Base-by-base conservation (phyloP, 2,797 vertebrate genomes). In the Petrocephalus sullivani region DNA sequence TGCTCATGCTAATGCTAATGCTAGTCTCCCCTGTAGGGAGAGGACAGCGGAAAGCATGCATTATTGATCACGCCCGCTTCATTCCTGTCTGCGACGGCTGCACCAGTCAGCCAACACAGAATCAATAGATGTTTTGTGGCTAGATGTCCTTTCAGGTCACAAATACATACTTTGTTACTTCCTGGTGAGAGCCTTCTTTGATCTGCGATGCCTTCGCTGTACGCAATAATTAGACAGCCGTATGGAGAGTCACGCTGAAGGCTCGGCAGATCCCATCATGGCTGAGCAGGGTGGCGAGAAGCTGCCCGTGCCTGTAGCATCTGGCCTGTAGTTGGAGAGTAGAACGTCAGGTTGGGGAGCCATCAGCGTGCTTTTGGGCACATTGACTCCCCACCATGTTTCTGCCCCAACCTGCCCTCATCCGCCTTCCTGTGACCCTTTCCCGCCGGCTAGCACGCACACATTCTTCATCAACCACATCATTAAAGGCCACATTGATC, bases 81-180 rank as follows among this genome's bases (percentile, higher is more conserved):
- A 54, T 46, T 51, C n/a, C 46, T 3, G 1, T 67, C 64, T 23
- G 3, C 1, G 21, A 12, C 14, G 64, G 64, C 64, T 67, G 64
- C 64, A 16, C 10, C 46, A 23, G 23, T 8, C 51, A 51, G 3
- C n/a, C 46, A 12, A 49, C 41, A 53, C 49, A 83, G 6, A 83
- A 28, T 49, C 81, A 23, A 23, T 46, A 83, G 1, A 21, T 12
- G 41, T 49, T 53, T 53, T 23, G 16, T 10, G 81, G 81, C 19
- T 78, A 5, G n/a, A 84, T 21, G 81, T 84, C 81, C 81, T 83
- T 51, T 54, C 81, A 54, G 49, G 81, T 78, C 71, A 78, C 71
- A 46, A 19, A 41, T 41, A 78, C 3, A 78, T n/a, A 46, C 14
- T 19, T 16, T 16, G 33, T 46, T 78, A 46, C 71, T 2, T 78